Evolutionary conservation across 2,888 invertebrate genomes (phyloP).

Genomic region (Tholera decimalis): DNA sequence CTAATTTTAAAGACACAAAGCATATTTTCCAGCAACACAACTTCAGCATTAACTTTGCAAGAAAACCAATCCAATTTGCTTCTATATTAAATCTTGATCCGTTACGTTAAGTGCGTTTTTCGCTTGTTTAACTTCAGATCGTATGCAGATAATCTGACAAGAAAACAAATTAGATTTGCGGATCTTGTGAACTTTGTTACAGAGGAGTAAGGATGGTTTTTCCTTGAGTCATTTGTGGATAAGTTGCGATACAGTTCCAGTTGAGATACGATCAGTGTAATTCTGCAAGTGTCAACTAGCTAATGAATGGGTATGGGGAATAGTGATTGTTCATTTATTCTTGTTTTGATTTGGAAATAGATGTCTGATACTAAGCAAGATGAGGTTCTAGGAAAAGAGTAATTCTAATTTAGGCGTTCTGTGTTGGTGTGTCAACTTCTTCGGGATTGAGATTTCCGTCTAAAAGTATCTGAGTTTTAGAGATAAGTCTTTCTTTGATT

Average conservation of each 20-base stretch:
- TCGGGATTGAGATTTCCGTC: not conserved
- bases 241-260: constrained; percentile 38
- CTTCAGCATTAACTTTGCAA: constrained; percentile 26
- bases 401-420: not conserved
- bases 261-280: constrained; percentile 46
- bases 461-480: not conserved
- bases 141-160: constrained; percentile 25
- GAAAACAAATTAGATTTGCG: constrained; percentile 37
- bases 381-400: constrained; percentile 19
- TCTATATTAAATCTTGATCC: not conserved
- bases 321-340: constrained; percentile 56
- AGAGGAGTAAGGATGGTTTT: not conserved
- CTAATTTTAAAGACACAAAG: not conserved
- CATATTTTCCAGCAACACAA: constrained; percentile 11
- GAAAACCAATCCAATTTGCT: constrained; percentile 38
- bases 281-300: constrained; percentile 55
- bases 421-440: too few species aligned
- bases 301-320: constrained; percentile 49
- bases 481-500: too few species aligned
- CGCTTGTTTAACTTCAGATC: not conserved
- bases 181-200: constrained; percentile 5
- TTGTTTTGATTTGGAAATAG: constrained; percentile 54
- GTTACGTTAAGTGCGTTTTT: not conserved
- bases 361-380: constrained; percentile 33
- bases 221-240: not conserved